These are phyloP conservation scores for Tachina fera DNA, from an alignment of 2,888 invertebrate genomes.

Conservation along the genomic window DNA sequence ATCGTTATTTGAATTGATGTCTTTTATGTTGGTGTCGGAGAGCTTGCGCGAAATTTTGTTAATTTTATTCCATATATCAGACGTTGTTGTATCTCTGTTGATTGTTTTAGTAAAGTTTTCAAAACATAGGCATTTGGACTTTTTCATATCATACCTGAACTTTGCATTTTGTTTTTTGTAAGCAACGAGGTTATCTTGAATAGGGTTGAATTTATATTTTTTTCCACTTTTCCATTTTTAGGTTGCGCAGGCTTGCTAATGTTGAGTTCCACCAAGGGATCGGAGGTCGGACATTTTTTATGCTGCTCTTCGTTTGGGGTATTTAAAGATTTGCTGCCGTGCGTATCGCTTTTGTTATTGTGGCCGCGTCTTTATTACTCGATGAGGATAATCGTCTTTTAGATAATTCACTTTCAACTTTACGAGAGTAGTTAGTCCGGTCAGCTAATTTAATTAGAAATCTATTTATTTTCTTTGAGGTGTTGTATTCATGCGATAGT, in stretches of 20 bases:
- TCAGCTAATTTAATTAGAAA: neutral
- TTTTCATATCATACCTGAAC: conserved; percentile 29
- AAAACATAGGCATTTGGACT: neutral
- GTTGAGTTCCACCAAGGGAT: conserved; percentile 23
- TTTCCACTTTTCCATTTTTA: conserved; percentile 18
- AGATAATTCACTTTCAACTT: too few species aligned
- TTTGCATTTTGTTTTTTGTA: conserved; percentile 32
- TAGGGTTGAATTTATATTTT: neutral
- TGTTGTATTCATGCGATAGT: neutral
- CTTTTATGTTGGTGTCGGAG: neutral
- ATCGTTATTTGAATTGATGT: too few species aligned
- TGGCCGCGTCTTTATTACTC: neutral
- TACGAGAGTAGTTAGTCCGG: neutral
- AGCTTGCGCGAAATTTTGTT: conserved; percentile 1
- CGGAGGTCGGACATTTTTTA: neutral
- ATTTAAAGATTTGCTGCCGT: conserved; percentile 16
- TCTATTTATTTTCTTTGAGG: neutral
- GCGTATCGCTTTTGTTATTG: conserved; percentile 20
- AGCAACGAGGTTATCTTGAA: neutral
- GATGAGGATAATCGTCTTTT: neutral
- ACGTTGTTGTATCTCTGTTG: conserved; percentile 10
- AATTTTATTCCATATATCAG: conserved; percentile 20
- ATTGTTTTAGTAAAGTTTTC: conserved; percentile 37
- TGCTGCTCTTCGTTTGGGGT: neutral
- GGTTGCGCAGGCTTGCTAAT: neutral